Conservation (phyloP, 2,797 vertebrate species). For the Podarcis lilfordi region DNA sequence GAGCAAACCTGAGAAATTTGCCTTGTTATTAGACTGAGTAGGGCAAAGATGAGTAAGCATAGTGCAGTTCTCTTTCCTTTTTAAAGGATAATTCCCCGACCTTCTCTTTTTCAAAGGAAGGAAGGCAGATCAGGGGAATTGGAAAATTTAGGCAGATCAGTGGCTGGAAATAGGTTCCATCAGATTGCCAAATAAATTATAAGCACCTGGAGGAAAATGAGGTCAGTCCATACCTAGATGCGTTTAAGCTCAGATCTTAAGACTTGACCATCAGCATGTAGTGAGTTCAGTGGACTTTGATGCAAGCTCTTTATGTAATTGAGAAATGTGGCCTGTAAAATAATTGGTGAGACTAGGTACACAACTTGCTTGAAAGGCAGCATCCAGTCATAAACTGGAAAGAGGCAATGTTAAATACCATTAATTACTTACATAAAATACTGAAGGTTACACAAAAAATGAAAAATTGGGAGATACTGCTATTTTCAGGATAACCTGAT, state of each 20-base stretch:
- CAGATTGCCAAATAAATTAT: background rate
- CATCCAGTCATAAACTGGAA: background rate
- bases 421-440: background rate
- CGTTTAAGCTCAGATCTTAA: background rate
- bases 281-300: background rate
- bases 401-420: background rate
- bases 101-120: background rate
- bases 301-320: background rate
- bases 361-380: background rate
- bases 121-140: background rate
- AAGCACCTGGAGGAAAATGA: background rate
- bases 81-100: background rate
- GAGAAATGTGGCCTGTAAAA: background rate
- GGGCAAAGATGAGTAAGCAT: background rate
- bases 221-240: background rate
- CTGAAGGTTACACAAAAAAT: background rate
- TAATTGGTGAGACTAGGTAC: background rate
- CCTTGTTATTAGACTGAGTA: background rate
- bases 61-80: background rate
- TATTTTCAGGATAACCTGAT: background rate
- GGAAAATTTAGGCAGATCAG: background rate
- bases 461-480: background rate
- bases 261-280: background rate
- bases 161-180: background rate
- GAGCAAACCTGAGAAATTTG: background rate